Evolutionary conservation across 1,140 invertebrate genomes (phyloP).

Genomic region (Campoletis sonorensis): DNA sequence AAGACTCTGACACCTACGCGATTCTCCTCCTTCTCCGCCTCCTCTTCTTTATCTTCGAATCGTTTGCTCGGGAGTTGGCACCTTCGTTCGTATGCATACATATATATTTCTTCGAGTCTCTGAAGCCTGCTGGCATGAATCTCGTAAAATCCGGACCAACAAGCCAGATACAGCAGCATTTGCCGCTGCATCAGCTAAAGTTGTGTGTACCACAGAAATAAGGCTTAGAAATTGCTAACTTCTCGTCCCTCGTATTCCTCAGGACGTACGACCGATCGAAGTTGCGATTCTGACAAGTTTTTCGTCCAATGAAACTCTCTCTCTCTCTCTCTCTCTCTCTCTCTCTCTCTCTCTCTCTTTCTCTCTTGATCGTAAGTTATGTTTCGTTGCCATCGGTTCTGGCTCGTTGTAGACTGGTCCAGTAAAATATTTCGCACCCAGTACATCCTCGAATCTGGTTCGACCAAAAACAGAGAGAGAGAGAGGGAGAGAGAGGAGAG

Average conservation of each 20-base stretch:
- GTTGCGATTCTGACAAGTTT: slow-evolving; percentile 43
- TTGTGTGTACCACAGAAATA: not conserved
- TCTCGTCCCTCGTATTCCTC: slow-evolving; percentile 21
- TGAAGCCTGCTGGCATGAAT: slow-evolving; percentile 35
- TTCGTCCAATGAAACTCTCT: not conserved
- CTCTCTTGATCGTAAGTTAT: slow-evolving; percentile 34
- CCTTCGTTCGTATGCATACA: slow-evolving; percentile 32
- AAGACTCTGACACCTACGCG: slow-evolving; percentile 48
- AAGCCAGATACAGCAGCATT: not conserved
- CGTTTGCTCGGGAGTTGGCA: slow-evolving; percentile 51
- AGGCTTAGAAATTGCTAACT: slow-evolving; percentile 29
- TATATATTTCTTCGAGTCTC: slow-evolving; percentile 5
- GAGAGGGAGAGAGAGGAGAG: not conserved
- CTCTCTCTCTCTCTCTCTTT: not conserved
- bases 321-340: slow-evolving; percentile 18
- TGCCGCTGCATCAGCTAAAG: slow-evolving; percentile 27
- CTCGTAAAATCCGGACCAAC: slow-evolving; percentile 54
- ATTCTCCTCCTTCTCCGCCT: not conserved
- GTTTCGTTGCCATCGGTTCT: not conserved
- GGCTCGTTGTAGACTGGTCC: slow-evolving; percentile 24
- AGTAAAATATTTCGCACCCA: not conserved
- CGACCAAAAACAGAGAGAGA: not conserved
- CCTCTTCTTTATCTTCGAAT: slow-evolving; percentile 50
- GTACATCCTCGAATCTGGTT: slow-evolving; percentile 28
- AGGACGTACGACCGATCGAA: slow-evolving; percentile 44